phyloP scores from a whole-genome alignment of 2,113 vertebrate genomes.

The Lepus europaeus region DNA sequence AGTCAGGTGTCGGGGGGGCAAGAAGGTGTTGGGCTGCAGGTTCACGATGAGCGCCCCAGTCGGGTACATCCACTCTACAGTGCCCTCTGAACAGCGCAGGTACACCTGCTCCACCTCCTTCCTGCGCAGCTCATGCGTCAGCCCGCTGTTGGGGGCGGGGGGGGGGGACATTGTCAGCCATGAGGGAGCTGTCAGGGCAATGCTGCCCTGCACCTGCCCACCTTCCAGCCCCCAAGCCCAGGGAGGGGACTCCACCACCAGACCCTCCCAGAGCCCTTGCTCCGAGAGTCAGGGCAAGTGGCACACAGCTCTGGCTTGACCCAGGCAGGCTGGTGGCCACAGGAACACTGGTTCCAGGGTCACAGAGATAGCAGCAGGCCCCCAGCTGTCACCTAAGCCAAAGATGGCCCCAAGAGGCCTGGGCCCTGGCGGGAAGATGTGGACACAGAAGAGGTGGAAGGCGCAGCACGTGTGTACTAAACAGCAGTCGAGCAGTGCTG shows the following conservation, averaged over 20 bases:
- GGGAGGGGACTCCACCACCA: too few relatives aligned
- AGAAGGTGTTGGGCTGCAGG: constrained; percentile 94
- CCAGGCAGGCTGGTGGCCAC: neutral
- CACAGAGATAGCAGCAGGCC: too few relatives aligned
- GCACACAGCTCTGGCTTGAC: too few relatives aligned
- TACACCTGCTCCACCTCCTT: constrained; percentile 99
- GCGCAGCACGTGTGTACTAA: neutral
- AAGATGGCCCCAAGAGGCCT: too few relatives aligned
- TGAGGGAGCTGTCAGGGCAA: neutral
- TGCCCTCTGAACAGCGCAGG: constrained; percentile 95
- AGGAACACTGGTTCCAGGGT: too few relatives aligned
- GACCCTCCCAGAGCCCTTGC: neutral
- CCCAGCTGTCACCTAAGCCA: too few relatives aligned
- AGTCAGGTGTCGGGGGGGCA: constrained; percentile 90
- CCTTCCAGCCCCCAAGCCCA: neutral
- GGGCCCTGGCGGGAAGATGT: too few relatives aligned
- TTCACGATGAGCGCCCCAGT: constrained; percentile 97
- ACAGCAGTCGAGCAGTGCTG: rapidly evolving
- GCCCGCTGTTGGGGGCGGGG: constrained; percentile 88
- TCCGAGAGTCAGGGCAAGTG: neutral
- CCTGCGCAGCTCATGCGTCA: constrained; percentile 95
- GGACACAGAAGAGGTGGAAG: too few relatives aligned
- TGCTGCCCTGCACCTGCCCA: too few relatives aligned
- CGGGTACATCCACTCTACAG: constrained; percentile 97
- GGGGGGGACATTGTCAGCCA: constrained; percentile 26